Percentiles rank a stretch among this genome's conserved stretches.
These are phyloP conservation scores for Drosophila subquinaria DNA, from an alignment of 2,888 invertebrate genomes.

Conservation along the genomic window DNA sequence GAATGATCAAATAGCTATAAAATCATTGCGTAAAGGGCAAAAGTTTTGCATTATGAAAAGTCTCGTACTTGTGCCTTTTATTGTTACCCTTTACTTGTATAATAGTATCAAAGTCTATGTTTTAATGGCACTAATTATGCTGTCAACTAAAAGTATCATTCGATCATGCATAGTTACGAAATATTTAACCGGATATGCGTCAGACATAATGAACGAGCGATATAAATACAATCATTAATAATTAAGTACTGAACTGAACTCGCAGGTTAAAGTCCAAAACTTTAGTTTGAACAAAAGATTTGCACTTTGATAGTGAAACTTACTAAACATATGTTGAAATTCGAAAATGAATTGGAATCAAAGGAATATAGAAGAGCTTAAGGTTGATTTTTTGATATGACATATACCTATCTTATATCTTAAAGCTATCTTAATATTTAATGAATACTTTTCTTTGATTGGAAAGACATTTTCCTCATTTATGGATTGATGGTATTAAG, in stretches of 20 bases:
- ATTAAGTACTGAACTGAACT: constrained; percentile 44
- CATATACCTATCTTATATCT: neutral
- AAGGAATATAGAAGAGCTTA: neutral
- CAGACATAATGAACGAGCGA: constrained; percentile 62
- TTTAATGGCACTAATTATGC: constrained; percentile 20
- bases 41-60: neutral
- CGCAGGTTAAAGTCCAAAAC: constrained; percentile 44
- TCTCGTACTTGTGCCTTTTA: neutral
- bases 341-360: neutral
- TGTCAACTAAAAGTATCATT: constrained; percentile 44
- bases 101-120: constrained; percentile 33
- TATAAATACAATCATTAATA: constrained; percentile 62
- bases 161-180: constrained; percentile 38
- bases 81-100: neutral
- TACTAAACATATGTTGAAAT: constrained; percentile 1
- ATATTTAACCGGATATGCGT: constrained; percentile 59
- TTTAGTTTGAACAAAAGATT: constrained; percentile 26
- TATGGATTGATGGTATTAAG: neutral
- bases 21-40: neutral
- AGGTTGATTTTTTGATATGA: neutral
- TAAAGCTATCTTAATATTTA: neutral
- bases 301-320: constrained; percentile 17
- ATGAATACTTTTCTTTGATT: neutral
- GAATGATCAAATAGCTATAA: neutral
- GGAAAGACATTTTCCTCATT: neutral